Evolutionary conservation across 1,140 invertebrate species (phyloP), one percentile per base, ranked within the genome.

Genomic region (Oreohelix idahoensis): DNA sequence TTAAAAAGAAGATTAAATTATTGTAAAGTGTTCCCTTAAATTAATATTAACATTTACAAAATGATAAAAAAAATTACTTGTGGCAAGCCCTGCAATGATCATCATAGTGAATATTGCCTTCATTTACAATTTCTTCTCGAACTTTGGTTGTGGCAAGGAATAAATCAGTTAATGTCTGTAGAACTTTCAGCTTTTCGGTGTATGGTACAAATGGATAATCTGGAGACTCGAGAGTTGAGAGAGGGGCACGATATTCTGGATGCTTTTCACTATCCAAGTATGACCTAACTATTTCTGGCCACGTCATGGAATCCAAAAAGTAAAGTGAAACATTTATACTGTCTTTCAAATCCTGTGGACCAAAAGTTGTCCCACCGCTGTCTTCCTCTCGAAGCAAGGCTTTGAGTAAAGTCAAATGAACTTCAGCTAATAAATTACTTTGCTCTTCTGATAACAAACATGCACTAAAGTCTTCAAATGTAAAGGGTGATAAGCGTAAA

Each of bases 1-100:
- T n/a, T n/a, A n/a, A n/a, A n/a, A n/a, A n/a, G n/a, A n/a, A n/a
- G n/a, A n/a, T n/a, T n/a, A n/a, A n/a, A n/a, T n/a, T n/a, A n/a
- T n/a, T n/a, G n/a, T n/a, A n/a, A n/a, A n/a, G n/a, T n/a, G n/a
- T n/a, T n/a, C n/a, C n/a, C n/a, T n/a, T n/a, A n/a, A n/a, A n/a
- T n/a, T n/a, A n/a, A n/a, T n/a, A n/a, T n/a, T n/a, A n/a, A n/a
- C n/a, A n/a, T n/a, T n/a, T n/a, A n/a, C 17, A 49, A 49, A 49
- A 49, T 11, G 8, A 49, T 49, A 49, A 49, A 49, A 49, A 80
- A 66, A 88, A 89, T 90, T 88, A 92, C 92, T 91, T 92, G 93
- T 99, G 97, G 92, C 98, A 99, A 69, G 96, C 95, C 89, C 98
- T 94, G 91, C 97, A 99, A 91, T 98, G 97, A 92, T 98, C 97